Percentiles rank a stretch among this genome's conserved stretches.
phyloP scores from a whole-genome alignment of 2,797 vertebrate species.

The Liasis olivaceus region DNA sequence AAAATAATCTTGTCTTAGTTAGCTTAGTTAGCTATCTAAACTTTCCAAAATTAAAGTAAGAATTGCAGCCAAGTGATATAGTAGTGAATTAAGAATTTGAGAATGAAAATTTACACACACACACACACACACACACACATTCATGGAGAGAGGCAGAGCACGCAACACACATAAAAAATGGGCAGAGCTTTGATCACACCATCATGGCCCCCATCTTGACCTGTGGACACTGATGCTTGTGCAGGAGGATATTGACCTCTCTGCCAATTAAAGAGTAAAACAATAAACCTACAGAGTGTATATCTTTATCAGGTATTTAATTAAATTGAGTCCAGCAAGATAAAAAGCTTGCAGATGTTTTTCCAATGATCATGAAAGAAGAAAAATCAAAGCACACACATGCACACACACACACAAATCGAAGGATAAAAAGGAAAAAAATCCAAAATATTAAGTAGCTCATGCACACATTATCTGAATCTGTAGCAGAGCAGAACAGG shows the following conservation, averaged over 20 bases:
- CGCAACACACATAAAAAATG: neutral
- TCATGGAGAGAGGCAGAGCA: neutral
- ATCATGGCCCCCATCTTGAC: neutral
- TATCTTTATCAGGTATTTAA: neutral
- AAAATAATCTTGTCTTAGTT: neutral
- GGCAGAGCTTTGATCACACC: neutral
- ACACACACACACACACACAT: neutral
- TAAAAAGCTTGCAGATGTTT: neutral
- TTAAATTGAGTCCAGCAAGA: neutral
- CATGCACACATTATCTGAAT: neutral
- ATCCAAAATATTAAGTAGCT: neutral
- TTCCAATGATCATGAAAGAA: neutral
- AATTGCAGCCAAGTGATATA: neutral
- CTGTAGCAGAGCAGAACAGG: neutral
- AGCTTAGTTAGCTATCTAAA: neutral
- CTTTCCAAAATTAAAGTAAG: slow-evolving; percentile 15
- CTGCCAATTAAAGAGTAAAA: neutral
- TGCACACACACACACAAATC: neutral
- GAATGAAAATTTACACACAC: neutral
- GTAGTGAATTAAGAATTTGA: neutral
- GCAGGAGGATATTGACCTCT: neutral
- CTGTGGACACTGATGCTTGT: neutral
- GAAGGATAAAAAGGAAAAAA: neutral
- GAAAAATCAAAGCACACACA: neutral
- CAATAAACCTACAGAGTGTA: neutral